Evolutionary conservation across 2,888 invertebrate genomes (phyloP), one percentile per base, ranked within the genome.

Genomic region (Drosophila falleni): DNA sequence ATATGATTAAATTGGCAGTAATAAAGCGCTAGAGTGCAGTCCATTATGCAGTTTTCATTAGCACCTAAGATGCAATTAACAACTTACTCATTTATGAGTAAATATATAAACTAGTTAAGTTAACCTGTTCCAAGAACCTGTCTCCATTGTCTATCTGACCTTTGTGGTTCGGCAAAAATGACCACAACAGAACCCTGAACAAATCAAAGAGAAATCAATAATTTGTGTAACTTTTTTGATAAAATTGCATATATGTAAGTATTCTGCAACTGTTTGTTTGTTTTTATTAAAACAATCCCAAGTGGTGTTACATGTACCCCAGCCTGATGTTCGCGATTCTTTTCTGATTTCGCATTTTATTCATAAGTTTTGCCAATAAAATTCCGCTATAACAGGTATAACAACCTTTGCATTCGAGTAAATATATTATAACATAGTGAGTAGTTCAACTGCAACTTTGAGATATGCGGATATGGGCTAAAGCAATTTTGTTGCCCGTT

Each of bases 151-250:
- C 33, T 3, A 5, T 13, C 9, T 54, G 60, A 69, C 69, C 72
- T 74, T 61, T 59, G 60, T 56, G 55, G 39, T 23, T 46, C 53
- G 13, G 44, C 41, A 51, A 10, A 31, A 35, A 11, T 55, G 31
- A 59, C 66, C 80, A 59, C 81, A 65, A 50, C 46, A 39, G 31
- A 74, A 42, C 74, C 74, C 41, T 71, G 77, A 74, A 35, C 50
- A 23, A n/a, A 41, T 5, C 26, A 19, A 31, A 46, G 15, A 60
- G 53, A 60, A 60, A 63, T 67, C 56, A 16, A 51, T 61, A 16
- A 54, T 41, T 56, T 49, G 19, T 58, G 2, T 53, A 44, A 47
- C 68, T 39, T 31, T 51, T 39, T 51, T 19, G n/a, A 35, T 19
- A 13, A 4, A 15, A 37, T 63, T 42, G 10, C 16, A 19, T 42